These are phyloP conservation scores for Apteryx mantelli DNA, from an alignment of 2,113 vertebrate species.

Conservation along the genomic window DNA sequence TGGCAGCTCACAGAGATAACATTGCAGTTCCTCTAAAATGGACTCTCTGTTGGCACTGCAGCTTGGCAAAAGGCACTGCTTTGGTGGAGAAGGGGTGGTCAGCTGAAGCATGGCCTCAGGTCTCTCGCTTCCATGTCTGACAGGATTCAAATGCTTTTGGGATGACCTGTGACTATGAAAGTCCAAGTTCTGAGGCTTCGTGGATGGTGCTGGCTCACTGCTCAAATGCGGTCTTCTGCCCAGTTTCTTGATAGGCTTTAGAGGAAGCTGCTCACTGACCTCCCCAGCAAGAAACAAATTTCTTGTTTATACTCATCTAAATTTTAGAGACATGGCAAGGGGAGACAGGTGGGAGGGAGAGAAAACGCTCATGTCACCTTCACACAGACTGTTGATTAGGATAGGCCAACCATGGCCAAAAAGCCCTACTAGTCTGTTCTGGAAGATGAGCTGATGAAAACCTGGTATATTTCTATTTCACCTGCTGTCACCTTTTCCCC, in stretches of 20 bases:
- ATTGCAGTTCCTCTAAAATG: not conserved
- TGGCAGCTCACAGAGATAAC: slow-evolving; percentile 14
- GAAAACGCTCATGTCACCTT: not conserved
- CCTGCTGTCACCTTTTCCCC: not conserved
- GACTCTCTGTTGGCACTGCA: not conserved
- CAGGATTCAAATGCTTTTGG: not conserved
- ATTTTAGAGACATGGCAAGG: not conserved
- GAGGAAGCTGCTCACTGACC: not conserved
- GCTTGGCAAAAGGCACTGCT: not conserved
- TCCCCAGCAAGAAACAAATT: not conserved
- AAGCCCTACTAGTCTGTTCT: not conserved
- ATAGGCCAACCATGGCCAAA: not conserved
- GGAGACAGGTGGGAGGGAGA: not conserved
- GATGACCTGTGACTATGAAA: not conserved
- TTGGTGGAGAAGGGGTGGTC: not conserved
- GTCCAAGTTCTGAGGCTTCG: not conserved
- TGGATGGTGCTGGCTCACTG: not conserved
- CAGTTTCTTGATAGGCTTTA: not conserved
- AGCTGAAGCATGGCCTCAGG: not conserved
- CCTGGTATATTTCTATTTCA: not conserved
- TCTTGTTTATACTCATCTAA: not conserved
- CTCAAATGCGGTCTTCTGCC: not conserved
- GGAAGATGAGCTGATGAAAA: not conserved
- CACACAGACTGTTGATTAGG: not conserved
- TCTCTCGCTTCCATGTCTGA: not conserved